Percentiles rank a stretch among this genome's conserved stretches.
phyloP scores from a whole-genome alignment of 2,888 invertebrate genomes.

The Tipula lateralis region DNA sequence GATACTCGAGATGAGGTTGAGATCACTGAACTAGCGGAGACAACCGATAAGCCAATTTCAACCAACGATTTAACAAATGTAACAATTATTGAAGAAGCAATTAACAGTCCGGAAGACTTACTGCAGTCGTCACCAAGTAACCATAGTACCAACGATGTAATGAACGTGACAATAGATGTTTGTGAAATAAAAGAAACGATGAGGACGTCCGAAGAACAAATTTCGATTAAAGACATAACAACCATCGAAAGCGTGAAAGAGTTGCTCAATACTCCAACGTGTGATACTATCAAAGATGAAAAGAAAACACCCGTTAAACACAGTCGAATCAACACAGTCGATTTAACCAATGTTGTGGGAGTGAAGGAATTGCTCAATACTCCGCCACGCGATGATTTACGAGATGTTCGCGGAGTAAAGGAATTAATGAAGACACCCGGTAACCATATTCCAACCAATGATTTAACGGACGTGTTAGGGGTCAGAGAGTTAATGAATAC shows the following conservation, averaged over 20 bases:
- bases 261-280: neutral
- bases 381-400: neutral
- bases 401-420: neutral
- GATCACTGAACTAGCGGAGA: too few relatives aligned
- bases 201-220: neutral
- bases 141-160: too few relatives aligned
- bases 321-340: constrained; percentile 31
- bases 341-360: neutral
- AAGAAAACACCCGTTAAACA: constrained; percentile 15
- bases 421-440: neutral
- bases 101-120: too few relatives aligned
- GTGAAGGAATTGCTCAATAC: neutral
- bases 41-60: too few relatives aligned
- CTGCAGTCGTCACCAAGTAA: too few relatives aligned
- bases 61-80: too few relatives aligned
- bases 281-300: neutral
- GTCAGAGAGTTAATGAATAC: neutral
- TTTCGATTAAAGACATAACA: neutral
- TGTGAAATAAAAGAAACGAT: too few relatives aligned
- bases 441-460: constrained; percentile 30
- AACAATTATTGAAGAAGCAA: too few relatives aligned
- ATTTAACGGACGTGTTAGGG: neutral
- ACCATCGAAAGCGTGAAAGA: neutral
- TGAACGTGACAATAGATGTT: too few relatives aligned
- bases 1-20: too few relatives aligned